Conservation (phyloP, 2,113 vertebrate species). For the Neolamprologus fasciatus region DNA sequence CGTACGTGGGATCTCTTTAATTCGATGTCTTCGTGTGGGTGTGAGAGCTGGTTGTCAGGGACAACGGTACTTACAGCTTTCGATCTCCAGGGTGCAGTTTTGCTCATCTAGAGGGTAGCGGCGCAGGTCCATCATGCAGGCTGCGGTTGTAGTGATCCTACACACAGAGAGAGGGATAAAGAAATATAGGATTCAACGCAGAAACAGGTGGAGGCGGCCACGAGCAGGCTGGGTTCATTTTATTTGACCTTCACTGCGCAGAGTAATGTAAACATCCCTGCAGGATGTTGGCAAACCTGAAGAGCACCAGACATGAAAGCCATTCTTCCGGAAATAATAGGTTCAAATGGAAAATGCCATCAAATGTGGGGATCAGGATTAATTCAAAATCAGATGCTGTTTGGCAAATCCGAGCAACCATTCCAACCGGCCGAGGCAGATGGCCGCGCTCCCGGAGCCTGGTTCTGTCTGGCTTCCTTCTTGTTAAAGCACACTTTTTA, state of each 20-base stretch:
- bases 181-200: not conserved
- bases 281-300: not conserved
- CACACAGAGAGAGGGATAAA: conserved; percentile 37
- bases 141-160: conserved; percentile 96
- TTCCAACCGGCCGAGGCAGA: not conserved
- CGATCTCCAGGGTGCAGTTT: conserved; percentile 97
- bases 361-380: not conserved
- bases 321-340: not conserved
- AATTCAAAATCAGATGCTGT: not conserved
- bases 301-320: not conserved
- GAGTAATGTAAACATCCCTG: not conserved
- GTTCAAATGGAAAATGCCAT: not conserved
- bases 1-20: conserved; percentile 30
- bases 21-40: conserved; percentile 25
- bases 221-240: not conserved
- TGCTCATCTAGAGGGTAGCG: conserved; percentile 94
- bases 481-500: not conserved
- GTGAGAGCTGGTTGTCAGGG: conserved; percentile 52
- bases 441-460: not conserved
- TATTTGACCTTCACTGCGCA: conserved; percentile 10
- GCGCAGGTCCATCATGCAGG: conserved; percentile 97
- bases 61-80: conserved; percentile 89
- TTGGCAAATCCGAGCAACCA: not conserved
- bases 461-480: not conserved
- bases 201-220: not conserved